phyloP scores from a whole-genome alignment of 2,113 vertebrate species.

The Barnardius zonarius region DNA sequence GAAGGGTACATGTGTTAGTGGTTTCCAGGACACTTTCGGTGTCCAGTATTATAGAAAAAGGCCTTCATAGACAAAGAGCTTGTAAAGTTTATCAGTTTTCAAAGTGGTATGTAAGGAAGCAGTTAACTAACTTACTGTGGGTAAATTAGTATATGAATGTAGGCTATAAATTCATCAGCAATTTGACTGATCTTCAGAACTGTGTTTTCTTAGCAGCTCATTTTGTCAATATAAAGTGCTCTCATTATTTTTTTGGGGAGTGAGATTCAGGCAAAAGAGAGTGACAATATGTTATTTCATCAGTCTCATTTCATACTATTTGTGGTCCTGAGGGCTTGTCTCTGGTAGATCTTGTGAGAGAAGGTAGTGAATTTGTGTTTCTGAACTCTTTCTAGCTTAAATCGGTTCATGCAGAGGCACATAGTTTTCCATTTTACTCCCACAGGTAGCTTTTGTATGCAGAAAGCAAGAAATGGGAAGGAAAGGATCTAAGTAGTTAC shows the following conservation, averaged over 20 bases:
- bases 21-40: neutral
- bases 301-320: neutral
- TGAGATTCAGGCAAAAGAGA: neutral
- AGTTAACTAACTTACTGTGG: neutral
- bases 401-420: neutral
- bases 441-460: neutral
- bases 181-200: neutral
- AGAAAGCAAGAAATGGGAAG: neutral
- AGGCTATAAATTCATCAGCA: neutral
- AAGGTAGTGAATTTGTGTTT: neutral
- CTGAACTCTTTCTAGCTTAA: neutral
- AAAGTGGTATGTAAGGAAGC: neutral
- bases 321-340: neutral
- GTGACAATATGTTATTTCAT: neutral
- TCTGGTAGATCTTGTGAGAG: neutral
- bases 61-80: neutral
- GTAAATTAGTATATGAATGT: neutral
- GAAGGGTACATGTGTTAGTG: neutral
- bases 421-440: neutral
- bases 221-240: neutral
- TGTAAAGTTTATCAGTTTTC: neutral
- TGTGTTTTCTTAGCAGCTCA: neutral
- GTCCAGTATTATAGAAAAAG: neutral
- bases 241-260: neutral
- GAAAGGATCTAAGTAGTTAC: neutral